A percentile compares a stretch with the other conserved stretches of the same genome.
phyloP scores from a whole-genome alignment of 2,888 invertebrate genomes.

The Acrobasis suavella region DNA sequence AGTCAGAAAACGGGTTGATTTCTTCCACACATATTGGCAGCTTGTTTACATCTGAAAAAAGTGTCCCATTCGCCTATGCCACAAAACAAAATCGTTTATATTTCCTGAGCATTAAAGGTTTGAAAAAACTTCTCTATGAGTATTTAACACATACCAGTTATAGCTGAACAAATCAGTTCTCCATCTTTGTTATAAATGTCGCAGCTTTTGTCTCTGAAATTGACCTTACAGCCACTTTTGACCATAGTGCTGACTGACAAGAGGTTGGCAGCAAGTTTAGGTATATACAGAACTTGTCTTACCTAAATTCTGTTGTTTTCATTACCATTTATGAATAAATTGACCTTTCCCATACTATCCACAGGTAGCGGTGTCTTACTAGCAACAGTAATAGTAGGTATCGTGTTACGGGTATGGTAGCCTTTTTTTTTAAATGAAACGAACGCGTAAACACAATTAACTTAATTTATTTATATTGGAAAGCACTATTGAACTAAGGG shows the following conservation, averaged over 20 bases:
- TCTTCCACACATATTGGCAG: slow-evolving; percentile 31
- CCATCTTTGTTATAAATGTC: not conserved
- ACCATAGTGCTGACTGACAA: not conserved
- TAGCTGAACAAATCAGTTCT: not conserved
- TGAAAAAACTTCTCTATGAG: not conserved
- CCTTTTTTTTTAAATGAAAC: too few species aligned
- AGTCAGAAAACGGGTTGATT: slow-evolving; percentile 19
- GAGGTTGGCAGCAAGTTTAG: not conserved
- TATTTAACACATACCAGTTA: not conserved
- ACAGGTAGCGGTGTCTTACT: slow-evolving; percentile 31
- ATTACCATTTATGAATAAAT: slow-evolving; percentile 15
- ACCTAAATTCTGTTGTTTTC: slow-evolving; percentile 14
- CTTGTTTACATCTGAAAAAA: slow-evolving; percentile 33
- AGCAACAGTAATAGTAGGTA: slow-evolving; percentile 28
- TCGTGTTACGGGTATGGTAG: slow-evolving; percentile 22
- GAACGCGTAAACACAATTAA: too few species aligned
- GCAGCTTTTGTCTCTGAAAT: not conserved
- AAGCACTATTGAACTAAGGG: too few species aligned
- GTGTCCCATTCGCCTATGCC: slow-evolving; percentile 32
- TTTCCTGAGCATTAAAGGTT: not conserved
- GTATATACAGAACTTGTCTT: not conserved
- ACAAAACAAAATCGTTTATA: not conserved
- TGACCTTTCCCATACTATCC: slow-evolving; percentile 31
- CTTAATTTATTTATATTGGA: too few species aligned
- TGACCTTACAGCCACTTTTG: not conserved